Evolutionary conservation across 1,140 invertebrate genomes (phyloP).

Genomic region (Panulirus ornatus): DNA sequence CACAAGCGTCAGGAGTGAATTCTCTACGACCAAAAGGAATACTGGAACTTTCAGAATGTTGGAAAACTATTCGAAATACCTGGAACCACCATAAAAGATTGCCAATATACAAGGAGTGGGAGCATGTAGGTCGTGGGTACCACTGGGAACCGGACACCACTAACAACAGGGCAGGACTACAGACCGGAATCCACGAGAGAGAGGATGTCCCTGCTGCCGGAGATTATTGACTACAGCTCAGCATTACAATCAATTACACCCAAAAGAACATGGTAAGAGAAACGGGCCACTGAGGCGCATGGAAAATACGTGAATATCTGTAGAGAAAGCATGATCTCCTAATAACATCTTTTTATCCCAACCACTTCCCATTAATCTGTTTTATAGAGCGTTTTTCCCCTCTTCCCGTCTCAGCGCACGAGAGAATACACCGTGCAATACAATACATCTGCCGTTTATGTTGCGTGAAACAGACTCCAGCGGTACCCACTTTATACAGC

Average conservation of each 20-base stretch:
- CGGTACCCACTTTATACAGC: slow-evolving; percentile 56
- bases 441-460: slow-evolving; percentile 65
- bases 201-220: not conserved
- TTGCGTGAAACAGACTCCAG: slow-evolving; percentile 59
- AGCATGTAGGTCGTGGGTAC: too few relatives aligned
- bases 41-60: too few relatives aligned
- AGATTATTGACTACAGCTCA: not conserved
- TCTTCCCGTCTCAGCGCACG: not conserved
- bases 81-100: too few relatives aligned
- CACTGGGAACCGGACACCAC: too few relatives aligned
- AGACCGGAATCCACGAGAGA: not conserved
- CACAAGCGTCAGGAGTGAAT: too few relatives aligned
- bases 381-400: not conserved
- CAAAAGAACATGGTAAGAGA: not conserved
- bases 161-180: too few relatives aligned
- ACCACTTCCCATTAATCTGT: not conserved
- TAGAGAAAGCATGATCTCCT: not conserved
- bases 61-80: too few relatives aligned
- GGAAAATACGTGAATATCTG: not conserved
- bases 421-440: slow-evolving; percentile 34
- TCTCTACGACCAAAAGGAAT: too few relatives aligned
- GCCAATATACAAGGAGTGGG: too few relatives aligned
- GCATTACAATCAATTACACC: slow-evolving; percentile 53
- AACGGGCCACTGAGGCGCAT: not conserved
- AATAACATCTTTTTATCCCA: not conserved